phyloP scores from a whole-genome alignment of 2,888 invertebrate genomes.

The Tetheella fluctuosa region DNA sequence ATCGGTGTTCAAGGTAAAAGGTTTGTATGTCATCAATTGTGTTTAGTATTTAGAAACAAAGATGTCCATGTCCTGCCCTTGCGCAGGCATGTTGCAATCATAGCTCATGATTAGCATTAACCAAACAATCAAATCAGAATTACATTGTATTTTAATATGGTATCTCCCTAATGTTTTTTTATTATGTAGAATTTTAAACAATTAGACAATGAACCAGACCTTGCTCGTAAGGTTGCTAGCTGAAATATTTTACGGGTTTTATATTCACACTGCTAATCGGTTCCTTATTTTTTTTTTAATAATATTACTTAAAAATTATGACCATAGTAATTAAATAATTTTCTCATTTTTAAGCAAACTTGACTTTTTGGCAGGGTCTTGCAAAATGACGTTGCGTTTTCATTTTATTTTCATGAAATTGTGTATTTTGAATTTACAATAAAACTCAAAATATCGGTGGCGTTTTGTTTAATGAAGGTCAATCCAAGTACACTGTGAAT shows the following conservation, averaged over 20 bases:
- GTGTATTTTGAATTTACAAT: too few relatives aligned
- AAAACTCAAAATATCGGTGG: too few relatives aligned
- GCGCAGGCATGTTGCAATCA: slow-evolving; percentile 1
- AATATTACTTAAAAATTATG: too few relatives aligned
- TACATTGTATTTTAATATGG: slow-evolving; percentile 12
- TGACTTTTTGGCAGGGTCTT: too few relatives aligned
- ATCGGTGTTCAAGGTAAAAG: not conserved
- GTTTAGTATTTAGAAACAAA: not conserved
- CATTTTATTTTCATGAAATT: too few relatives aligned
- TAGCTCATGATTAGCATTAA: slow-evolving; percentile 8
- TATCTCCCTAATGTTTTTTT: not conserved
- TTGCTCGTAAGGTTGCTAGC: not conserved
- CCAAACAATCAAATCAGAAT: slow-evolving; percentile 1
- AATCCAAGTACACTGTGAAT: too few relatives aligned
- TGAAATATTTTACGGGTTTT: not conserved
- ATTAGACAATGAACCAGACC: slow-evolving; percentile 9
- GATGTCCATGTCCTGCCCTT: not conserved
- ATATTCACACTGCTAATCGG: too few relatives aligned
- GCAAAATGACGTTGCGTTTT: too few relatives aligned
- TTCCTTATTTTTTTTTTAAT: too few relatives aligned
- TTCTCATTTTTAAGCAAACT: too few relatives aligned
- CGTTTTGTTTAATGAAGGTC: too few relatives aligned
- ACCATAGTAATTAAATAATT: too few relatives aligned
- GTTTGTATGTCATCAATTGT: slow-evolving; percentile 10
- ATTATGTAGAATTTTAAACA: not conserved